Evolutionary conservation across 2,888 invertebrate species (phyloP).

Genomic region (Papilio demoleus): DNA sequence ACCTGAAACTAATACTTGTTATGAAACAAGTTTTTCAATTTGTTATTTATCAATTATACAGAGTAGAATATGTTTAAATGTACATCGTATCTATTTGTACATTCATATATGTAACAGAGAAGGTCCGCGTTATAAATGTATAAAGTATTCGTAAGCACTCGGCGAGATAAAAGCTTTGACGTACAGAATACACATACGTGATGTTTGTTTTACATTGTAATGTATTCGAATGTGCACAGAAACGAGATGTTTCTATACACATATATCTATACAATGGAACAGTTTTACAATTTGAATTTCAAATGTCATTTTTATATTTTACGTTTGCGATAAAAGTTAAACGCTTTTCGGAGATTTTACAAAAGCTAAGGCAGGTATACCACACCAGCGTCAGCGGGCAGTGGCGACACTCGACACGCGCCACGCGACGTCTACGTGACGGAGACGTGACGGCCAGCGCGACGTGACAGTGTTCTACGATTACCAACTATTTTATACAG

Average conservation of each 20-base stretch:
- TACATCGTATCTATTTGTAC: not conserved
- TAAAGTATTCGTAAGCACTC: not conserved
- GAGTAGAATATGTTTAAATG: not conserved
- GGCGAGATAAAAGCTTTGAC: not conserved
- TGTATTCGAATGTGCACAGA: not conserved
- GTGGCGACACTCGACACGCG: not conserved
- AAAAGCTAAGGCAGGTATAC: not conserved
- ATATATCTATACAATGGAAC: not conserved
- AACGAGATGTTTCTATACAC: not conserved
- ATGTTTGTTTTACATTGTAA: not conserved
- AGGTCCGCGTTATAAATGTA: not conserved
- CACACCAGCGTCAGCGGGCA: not conserved
- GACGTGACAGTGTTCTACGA: not conserved
- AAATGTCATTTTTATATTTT: conserved; percentile 10
- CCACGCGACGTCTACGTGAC: not conserved
- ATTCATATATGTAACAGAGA: not conserved
- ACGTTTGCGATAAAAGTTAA: conserved; percentile 19
- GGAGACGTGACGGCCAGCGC: not conserved
- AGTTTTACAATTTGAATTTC: conserved; percentile 12
- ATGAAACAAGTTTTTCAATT: no score
- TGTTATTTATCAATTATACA: no score
- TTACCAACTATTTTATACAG: not conserved
- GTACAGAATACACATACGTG: not conserved
- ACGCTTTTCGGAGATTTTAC: not conserved
- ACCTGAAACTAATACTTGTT: no score